Evolutionary conservation across 2,113 vertebrate genomes (phyloP), one percentile per base, ranked within the genome.

Genomic region (Callocephalon fimbriatum): DNA sequence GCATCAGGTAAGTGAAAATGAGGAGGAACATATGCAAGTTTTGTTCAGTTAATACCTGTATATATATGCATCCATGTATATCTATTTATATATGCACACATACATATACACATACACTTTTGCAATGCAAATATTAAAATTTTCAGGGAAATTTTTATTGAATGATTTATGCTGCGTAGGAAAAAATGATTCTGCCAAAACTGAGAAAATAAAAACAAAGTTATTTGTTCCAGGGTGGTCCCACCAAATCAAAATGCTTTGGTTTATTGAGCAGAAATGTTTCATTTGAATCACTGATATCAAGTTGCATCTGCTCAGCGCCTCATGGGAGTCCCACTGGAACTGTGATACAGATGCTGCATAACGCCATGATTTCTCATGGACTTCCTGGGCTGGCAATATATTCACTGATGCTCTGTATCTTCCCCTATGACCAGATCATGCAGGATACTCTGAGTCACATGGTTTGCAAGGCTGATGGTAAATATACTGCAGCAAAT

Each of bases 211-310:
- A 53, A 65, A 96, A 93, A 32, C 17, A 27, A 68, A 86, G 37
- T 80, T 86, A 70, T 86, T 94, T 90, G 42, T 88, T 96, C 50
- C 71, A 63, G 53, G 15, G 62, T 88, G 67, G 70, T 93, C 82
- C 54, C 51, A 71, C 65, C 76, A 66, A 91, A 63, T 80, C 88
- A 93, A 90, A 92, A 92, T 44, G 50, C 37, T 97, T 86, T 88
- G 81, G 37, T 93, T 94, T 96, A 70, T 67, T 77, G 88, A 90
- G 82, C 88, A 94, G 63, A 83, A 94, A 88, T 70, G 50, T 90
- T 97, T 93, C 22, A 59, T 93, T 87, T 94, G 90, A 88, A 77
- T 96, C 78, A 90, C 29, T 80, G 75, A 94, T 95, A 88, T 94
- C 93, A 96, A 67, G 35, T 77, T 94, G 68, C 82, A 92, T 88